These are phyloP conservation scores for Drosophila longiperda DNA, from an alignment of 2,888 invertebrate genomes.

Conservation along the genomic window DNA sequence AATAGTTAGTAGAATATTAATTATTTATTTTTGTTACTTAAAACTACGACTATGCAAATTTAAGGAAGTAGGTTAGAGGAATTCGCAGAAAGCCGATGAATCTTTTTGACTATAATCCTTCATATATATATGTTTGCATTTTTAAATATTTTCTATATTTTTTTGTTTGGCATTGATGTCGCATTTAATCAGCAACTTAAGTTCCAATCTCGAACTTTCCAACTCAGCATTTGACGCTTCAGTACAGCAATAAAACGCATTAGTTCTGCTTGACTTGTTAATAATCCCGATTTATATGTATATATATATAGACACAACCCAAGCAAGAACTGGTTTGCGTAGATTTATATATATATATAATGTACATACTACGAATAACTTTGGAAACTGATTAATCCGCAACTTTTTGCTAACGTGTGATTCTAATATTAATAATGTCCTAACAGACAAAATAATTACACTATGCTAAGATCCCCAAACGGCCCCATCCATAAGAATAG, in stretches of 20 bases:
- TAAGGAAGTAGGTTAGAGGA: background rate
- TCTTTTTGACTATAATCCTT: background rate
- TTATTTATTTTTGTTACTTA: background rate
- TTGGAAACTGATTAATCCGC: background rate
- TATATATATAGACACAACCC: background rate
- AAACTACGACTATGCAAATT: background rate
- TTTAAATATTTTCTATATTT: background rate
- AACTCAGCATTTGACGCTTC: conserved; percentile 23
- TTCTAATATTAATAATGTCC: background rate
- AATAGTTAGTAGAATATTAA: background rate
- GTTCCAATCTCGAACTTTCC: background rate
- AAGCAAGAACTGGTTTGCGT: background rate
- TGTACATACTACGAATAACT: background rate
- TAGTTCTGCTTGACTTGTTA: conserved; percentile 40
- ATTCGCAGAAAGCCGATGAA: background rate
- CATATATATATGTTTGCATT: background rate
- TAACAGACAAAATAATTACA: conserved; percentile 1
- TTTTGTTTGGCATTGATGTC: conserved; percentile 2
- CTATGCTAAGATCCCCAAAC: background rate
- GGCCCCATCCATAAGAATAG: conserved; percentile 2
- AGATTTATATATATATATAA: background rate
- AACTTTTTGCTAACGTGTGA: background rate
- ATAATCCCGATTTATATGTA: conserved; percentile 5
- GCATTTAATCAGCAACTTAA: conserved; percentile 17
- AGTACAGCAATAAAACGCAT: conserved; percentile 35